These are phyloP conservation scores for Oceanodroma tethys DNA, from an alignment of 2,113 vertebrate genomes.

Conservation along the genomic window DNA sequence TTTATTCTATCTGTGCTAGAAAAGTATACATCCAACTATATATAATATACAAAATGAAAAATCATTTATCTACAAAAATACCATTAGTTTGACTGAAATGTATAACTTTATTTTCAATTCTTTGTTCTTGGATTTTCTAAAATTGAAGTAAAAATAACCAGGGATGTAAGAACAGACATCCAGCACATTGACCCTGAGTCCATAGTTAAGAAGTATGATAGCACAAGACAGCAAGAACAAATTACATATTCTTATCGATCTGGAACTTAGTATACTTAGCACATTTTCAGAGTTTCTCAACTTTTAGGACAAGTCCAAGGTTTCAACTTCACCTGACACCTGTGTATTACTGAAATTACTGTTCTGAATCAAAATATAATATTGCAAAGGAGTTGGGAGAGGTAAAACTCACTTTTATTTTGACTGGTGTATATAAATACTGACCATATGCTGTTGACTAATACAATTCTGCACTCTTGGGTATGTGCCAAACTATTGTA, in stretches of 20 bases:
- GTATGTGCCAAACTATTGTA: neutral
- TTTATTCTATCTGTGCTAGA: conserved; percentile 15
- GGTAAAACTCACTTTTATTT: neutral
- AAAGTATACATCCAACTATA: neutral
- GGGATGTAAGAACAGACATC: neutral
- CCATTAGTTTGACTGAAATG: neutral
- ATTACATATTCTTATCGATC: neutral
- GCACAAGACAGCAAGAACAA: neutral
- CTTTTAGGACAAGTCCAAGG: neutral
- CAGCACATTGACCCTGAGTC: neutral
- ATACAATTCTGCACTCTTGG: neutral
- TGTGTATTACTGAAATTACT: neutral
- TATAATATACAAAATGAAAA: neutral
- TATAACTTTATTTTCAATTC: neutral
- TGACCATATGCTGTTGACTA: neutral
- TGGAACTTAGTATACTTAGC: neutral
- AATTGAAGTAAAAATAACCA: neutral
- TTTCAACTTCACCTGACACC: neutral
- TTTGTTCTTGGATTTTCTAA: neutral
- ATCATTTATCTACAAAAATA: neutral
- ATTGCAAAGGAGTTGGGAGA: neutral
- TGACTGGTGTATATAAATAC: neutral
- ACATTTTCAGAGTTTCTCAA: neutral
- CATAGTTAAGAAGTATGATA: neutral
- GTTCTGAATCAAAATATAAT: neutral